Conservation (phyloP, 2,888 invertebrate genomes). For the Podotricha telesiphe region DNA sequence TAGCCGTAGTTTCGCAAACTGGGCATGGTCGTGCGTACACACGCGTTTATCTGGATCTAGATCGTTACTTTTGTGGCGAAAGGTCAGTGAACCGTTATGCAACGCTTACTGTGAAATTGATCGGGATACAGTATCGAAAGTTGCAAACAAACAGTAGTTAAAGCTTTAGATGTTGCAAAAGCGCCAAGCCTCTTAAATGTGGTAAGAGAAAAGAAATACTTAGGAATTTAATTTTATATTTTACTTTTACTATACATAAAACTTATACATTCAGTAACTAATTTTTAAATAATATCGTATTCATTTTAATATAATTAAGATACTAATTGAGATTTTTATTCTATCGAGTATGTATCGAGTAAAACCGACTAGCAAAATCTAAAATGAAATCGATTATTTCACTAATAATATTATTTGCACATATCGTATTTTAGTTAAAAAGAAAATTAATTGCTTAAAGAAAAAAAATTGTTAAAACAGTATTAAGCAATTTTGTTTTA, state of each 20-base stretch:
- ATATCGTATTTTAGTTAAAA: too few relatives aligned
- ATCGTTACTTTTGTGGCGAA: constrained; percentile 75
- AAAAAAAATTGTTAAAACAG: not conserved
- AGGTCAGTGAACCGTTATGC: constrained; percentile 69
- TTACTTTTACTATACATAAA: too few relatives aligned
- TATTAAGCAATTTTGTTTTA: not conserved
- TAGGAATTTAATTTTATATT: not conserved
- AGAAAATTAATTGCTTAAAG: too few relatives aligned
- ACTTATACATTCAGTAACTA: too few relatives aligned
- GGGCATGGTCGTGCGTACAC: constrained; percentile 51
- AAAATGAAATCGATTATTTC: too few relatives aligned
- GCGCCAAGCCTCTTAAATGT: not conserved
- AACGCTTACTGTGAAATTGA: constrained; percentile 50
- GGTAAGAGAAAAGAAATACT: not conserved
- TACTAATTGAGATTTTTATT: too few relatives aligned
- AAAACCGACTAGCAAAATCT: too few relatives aligned
- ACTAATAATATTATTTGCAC: too few relatives aligned
- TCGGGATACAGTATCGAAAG: constrained; percentile 44
- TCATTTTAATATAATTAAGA: too few relatives aligned
- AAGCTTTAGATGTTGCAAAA: constrained; percentile 31
- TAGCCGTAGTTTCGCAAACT: constrained; percentile 45
- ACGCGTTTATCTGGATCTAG: constrained; percentile 73
- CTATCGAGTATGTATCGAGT: too few relatives aligned
- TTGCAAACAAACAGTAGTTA: constrained; percentile 41
- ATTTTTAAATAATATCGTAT: too few relatives aligned